These are phyloP conservation scores for Ptilodon capucinus DNA, from an alignment of 2,888 invertebrate genomes.

Conservation along the genomic window DNA sequence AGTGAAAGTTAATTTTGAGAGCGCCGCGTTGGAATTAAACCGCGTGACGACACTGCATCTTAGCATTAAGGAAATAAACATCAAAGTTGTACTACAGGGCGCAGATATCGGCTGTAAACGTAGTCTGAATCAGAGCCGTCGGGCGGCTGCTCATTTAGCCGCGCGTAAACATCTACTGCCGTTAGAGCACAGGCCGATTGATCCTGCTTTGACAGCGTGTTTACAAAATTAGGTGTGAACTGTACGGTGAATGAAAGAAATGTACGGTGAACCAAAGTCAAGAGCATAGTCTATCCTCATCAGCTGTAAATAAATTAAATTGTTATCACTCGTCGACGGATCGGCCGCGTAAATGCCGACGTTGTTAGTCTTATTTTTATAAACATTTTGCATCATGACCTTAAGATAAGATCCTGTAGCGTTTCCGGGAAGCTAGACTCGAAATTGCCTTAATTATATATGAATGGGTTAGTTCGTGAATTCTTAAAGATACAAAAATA, in stretches of 20 bases:
- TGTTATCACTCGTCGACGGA: conserved; percentile 10
- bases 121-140: conserved; percentile 55
- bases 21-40: not conserved
- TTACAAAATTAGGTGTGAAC: conserved; percentile 46
- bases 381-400: not conserved
- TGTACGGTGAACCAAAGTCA: conserved; percentile 35
- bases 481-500: too few species aligned
- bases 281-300: conserved; percentile 6
- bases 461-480: too few species aligned
- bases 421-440: not conserved
- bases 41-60: conserved; percentile 6
- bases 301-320: conserved; percentile 12
- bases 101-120: conserved; percentile 21
- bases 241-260: conserved; percentile 41
- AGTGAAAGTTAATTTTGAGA: not conserved
- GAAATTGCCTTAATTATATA: too few species aligned
- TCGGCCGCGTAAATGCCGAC: not conserved
- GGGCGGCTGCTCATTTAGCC: conserved; percentile 39
- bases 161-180: conserved; percentile 51
- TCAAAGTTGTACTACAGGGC: conserved; percentile 46
- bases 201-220: conserved; percentile 59
- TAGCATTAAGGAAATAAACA: conserved; percentile 25
- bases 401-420: conserved; percentile 1
- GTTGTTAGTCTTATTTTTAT: not conserved
- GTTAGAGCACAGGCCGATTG: conserved; percentile 47